phyloP scores from a whole-genome alignment of 2,888 invertebrate genomes.

The Drosophila nr. fundita region DNA sequence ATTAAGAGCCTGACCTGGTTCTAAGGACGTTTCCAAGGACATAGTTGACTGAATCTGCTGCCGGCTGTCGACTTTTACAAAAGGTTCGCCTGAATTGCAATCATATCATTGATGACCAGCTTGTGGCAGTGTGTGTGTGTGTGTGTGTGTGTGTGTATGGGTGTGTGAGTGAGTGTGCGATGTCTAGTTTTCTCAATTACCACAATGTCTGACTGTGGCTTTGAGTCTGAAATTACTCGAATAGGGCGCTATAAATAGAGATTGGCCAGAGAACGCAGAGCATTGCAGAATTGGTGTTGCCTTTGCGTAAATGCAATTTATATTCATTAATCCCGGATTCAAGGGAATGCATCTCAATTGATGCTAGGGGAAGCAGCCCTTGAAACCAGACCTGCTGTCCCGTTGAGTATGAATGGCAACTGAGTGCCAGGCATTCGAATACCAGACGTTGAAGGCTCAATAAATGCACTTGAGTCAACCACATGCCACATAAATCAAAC shows the following conservation, averaged over 20 bases:
- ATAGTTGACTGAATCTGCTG: constrained; percentile 10
- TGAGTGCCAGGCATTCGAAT: not conserved
- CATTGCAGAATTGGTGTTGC: constrained; percentile 5
- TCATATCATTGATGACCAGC: constrained; percentile 27
- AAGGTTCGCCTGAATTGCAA: constrained; percentile 31
- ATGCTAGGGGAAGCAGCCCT: not conserved
- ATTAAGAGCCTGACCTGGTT: constrained; percentile 29
- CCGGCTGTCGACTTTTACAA: constrained; percentile 12
- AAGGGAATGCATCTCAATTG: constrained; percentile 18
- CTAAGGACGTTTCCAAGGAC: constrained; percentile 36
- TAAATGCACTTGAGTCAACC: constrained; percentile 16
- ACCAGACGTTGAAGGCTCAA: not conserved
- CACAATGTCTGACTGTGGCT: constrained; percentile 10
- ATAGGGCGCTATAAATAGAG: constrained; percentile 45
- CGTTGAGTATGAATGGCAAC: not conserved
- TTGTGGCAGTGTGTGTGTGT: not conserved
- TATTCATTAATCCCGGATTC: constrained; percentile 49
- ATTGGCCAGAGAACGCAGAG: constrained; percentile 9
- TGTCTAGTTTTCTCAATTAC: constrained; percentile 48
- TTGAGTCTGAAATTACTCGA: constrained; percentile 44
- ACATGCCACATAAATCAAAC: not conserved
- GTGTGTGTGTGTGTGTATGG: not conserved
- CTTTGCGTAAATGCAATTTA: constrained; percentile 53
- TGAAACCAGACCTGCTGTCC: constrained; percentile 3
- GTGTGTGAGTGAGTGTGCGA: constrained; percentile 1